phyloP scores from a whole-genome alignment of 2,113 vertebrate species.

The Madoqua kirkii region DNA sequence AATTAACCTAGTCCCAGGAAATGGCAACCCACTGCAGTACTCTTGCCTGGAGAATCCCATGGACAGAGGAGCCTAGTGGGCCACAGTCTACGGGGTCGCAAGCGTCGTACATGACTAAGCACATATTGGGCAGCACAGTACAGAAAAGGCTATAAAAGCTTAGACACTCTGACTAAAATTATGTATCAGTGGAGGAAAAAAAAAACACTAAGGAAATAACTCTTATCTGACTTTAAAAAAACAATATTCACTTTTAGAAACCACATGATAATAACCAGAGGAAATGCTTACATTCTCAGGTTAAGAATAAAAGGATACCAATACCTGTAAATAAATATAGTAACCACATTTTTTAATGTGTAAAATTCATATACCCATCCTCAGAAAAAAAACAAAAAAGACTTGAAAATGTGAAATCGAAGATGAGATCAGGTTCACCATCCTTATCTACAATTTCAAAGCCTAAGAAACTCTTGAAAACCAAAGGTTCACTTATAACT shows the following conservation, averaged over 20 bases:
- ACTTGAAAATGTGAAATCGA: not conserved
- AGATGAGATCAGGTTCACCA: not conserved
- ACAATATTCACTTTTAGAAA: not conserved
- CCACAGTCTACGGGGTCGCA: not conserved
- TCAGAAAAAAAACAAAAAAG: not conserved
- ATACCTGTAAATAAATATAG: not conserved
- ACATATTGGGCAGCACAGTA: not conserved
- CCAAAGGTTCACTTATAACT: not conserved
- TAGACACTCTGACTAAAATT: not conserved
- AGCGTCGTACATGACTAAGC: rapidly evolving
- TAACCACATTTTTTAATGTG: not conserved
- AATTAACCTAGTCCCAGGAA: not conserved
- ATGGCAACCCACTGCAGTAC: not conserved
- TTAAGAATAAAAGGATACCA: not conserved
- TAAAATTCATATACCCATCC: not conserved
- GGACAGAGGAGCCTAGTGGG: not conserved
- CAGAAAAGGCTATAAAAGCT: not conserved
- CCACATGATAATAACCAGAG: not conserved
- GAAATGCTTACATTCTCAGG: not conserved
- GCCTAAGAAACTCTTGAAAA: slow-evolving; percentile 3
- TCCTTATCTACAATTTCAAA: not conserved
- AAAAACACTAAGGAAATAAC: not conserved
- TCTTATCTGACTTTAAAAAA: not conserved
- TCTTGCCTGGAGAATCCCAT: not conserved
- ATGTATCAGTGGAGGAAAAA: not conserved